Base-by-base conservation (phyloP, 1,140 invertebrate species). In the Dysdera silvatica region DNA sequence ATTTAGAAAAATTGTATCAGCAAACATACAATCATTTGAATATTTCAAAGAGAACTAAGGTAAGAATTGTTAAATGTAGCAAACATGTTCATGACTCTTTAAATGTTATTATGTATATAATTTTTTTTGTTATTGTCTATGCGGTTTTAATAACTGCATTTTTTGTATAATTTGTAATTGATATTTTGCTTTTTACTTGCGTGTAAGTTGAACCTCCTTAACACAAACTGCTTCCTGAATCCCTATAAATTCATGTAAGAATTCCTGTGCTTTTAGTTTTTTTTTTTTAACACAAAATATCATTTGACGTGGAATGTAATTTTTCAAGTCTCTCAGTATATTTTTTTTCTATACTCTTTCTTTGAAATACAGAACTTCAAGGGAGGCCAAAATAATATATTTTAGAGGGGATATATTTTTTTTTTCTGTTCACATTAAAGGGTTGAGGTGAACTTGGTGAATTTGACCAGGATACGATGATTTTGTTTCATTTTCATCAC, bases 11-110 rank as follows among this genome's bases (percentile, higher is more conserved):
- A 0, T 75, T 96, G 0, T 97, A 94, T 73, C 80, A 84, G 51
- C 84, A 85, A 71, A 87, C 85, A 0, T 89, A 85, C 62, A 81
- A 81, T 23, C 88, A 95, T 78, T 88, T 96, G 67, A 88, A 83
- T 70, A 90, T 96, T 53, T 75, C 82, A 0, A 84, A 88, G 70
- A 80, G 94, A 56, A 95, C 92, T 26, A 86, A 81, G 81, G 82
- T 82, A 71, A 76, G 78, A 53, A 12, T 35, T 24, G 0, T 18
- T 6, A 24, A 2, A 29, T 28, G 16, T 16, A 59, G 18, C 16
- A 18, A 57, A 51, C 8, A 24, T 23, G 5, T 20, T 37, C 16
- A 10, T 7, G 33, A 37, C n/a, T n/a, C 10, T n/a, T 37, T 37
- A 37, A 1, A 37, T 12, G n/a, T 37, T 1, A 37, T 37, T 37